Evolutionary conservation across 2,888 invertebrate genomes (phyloP).

Genomic region (Watsonalla binaria): DNA sequence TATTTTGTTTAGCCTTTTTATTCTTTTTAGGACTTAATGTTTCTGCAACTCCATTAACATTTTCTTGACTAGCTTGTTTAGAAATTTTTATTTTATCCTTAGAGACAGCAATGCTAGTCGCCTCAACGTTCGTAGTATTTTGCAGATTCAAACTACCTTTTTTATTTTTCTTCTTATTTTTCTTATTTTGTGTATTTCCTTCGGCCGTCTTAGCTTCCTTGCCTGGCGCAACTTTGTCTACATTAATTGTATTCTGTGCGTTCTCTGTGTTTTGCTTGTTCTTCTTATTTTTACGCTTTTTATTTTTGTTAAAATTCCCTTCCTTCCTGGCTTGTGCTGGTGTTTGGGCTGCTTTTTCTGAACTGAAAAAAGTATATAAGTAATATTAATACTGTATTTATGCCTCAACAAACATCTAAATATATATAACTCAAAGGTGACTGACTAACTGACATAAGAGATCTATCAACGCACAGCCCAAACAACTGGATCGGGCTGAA

Average conservation of each 20-base stretch:
- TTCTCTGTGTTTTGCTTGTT: conserved; percentile 22
- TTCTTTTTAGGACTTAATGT: conserved; percentile 12
- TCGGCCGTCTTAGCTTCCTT: conserved; percentile 2
- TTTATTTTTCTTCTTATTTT: conserved; percentile 19
- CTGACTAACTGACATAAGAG: too few species aligned
- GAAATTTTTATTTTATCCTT: background rate
- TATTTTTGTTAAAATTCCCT: conserved; percentile 25
- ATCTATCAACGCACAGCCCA: too few species aligned
- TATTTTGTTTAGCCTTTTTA: conserved; percentile 6
- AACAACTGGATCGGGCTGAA: too few species aligned
- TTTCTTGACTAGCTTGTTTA: background rate
- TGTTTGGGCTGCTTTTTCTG: conserved; percentile 3
- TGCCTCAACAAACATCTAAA: too few species aligned
- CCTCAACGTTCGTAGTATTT: background rate
- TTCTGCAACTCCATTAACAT: background rate
- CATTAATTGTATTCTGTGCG: conserved; percentile 8
- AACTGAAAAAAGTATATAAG: conserved; percentile 5
- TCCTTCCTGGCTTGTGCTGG: conserved; percentile 5
- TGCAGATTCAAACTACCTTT: conserved; percentile 2
- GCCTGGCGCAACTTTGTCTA: background rate
- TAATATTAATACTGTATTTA: background rate
- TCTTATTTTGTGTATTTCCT: conserved; percentile 8
- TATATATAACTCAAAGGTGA: too few species aligned
- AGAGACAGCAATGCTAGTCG: background rate
- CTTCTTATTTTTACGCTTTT: conserved; percentile 37